These are phyloP conservation scores for Xanthia togata DNA, from an alignment of 2,888 invertebrate genomes.

Conservation along the genomic window DNA sequence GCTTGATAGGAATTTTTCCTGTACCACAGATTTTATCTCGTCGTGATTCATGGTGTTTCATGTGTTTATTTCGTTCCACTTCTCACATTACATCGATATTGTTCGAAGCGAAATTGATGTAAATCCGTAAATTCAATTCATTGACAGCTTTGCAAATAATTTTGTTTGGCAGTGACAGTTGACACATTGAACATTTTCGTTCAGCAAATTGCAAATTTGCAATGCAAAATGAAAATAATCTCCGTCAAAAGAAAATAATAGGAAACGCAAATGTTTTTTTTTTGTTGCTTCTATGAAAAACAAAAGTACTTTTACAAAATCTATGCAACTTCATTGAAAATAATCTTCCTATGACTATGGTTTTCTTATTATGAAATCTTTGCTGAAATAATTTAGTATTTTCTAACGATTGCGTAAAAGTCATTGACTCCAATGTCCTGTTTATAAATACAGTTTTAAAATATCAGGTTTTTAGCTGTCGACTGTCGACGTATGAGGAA, in stretches of 20 bases:
- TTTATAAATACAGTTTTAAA: conserved; percentile 27
- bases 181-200: conserved; percentile 56
- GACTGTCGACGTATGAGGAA: neutral
- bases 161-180: conserved; percentile 51
- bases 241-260: neutral
- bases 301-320: neutral
- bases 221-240: neutral
- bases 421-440: neutral
- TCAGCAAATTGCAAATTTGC: neutral
- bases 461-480: too few relatives aligned
- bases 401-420: conserved; percentile 1
- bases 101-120: conserved; percentile 56
- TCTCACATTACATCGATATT: conserved; percentile 58
- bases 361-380: neutral
- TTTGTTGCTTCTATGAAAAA: neutral
- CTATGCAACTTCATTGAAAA: neutral
- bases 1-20: conserved; percentile 88
- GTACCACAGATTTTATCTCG: conserved; percentile 86
- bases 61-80: conserved; percentile 56
- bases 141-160: conserved; percentile 65
- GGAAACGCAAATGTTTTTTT: too few relatives aligned
- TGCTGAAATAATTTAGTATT: neutral
- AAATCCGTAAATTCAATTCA: conserved; percentile 65
- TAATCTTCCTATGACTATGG: too few relatives aligned
- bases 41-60: conserved; percentile 86